Conservation (phyloP, 2,797 vertebrate species). For the Sebastiscus tertius region DNA sequence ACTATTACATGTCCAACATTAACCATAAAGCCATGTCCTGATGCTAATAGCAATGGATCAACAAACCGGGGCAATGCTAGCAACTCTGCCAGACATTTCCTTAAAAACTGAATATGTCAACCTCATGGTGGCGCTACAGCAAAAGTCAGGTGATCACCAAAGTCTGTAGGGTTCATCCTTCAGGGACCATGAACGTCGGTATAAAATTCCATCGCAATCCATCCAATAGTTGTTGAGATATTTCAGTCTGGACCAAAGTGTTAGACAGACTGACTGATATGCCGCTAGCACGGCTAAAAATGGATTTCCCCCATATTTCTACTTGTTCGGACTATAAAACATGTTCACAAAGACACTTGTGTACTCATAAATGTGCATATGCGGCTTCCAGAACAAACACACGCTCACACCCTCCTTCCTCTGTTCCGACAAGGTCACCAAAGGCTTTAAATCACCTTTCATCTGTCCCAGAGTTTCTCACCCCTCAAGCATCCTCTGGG, state of each 20-base stretch:
- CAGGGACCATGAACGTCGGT: not conserved
- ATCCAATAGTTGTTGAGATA: not conserved
- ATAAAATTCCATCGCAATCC: not conserved
- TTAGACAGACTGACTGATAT: not conserved
- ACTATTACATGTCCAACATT: not conserved
- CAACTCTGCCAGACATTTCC: not conserved
- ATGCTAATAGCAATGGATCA: not conserved
- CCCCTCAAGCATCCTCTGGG: conserved; percentile 21
- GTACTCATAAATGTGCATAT: not conserved
- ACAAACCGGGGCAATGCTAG: not conserved
- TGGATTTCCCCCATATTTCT: not conserved
- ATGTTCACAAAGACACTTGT: conserved; percentile 14
- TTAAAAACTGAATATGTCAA: not conserved
- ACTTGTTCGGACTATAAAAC: conserved; percentile 2
- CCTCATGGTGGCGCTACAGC: not conserved
- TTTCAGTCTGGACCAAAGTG: not conserved
- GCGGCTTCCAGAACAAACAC: conserved; percentile 32
- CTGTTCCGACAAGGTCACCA: conserved; percentile 55
- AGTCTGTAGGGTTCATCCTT: not conserved
- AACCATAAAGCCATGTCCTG: not conserved
- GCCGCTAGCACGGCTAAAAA: not conserved
- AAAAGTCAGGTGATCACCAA: not conserved
- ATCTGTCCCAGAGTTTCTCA: conserved; percentile 32
- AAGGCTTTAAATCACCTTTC: conserved; percentile 57
- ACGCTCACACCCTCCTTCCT: conserved; percentile 32